Evolutionary conservation across 1,140 invertebrate genomes (phyloP).

Genomic region (Eueides isabella): DNA sequence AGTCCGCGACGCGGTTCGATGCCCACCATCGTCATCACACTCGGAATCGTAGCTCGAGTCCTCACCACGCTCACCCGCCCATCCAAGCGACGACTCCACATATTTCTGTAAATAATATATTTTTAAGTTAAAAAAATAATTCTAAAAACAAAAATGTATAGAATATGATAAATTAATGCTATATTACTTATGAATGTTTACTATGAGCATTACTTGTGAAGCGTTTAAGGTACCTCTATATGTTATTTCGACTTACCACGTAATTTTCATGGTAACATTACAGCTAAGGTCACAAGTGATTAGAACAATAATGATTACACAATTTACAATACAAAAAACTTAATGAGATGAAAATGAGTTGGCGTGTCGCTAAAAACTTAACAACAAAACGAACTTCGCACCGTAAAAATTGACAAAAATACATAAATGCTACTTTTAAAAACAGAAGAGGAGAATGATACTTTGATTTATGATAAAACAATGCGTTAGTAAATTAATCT

Average conservation of each 20-base stretch:
- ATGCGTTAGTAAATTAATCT: too few relatives aligned
- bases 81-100: conserved; percentile 78
- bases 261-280: background rate
- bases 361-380: background rate
- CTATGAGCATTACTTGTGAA: too few relatives aligned
- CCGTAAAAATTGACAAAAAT: background rate
- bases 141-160: too few relatives aligned
- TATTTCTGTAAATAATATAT: conserved; percentile 68
- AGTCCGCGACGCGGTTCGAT: conserved; percentile 90
- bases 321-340: background rate
- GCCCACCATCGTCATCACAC: conserved; percentile 88
- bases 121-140: background rate
- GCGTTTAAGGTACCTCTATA: background rate
- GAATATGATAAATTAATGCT: too few relatives aligned
- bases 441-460: too few relatives aligned
- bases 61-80: conserved; percentile 85
- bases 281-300: background rate
- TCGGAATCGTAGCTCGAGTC: conserved; percentile 95
- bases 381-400: background rate
- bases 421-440: background rate
- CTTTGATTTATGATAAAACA: too few relatives aligned
- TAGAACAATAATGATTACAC: background rate
- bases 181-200: too few relatives aligned
- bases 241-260: background rate
- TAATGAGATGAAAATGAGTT: conserved; percentile 13